Evolutionary conservation across 2,113 vertebrate species (phyloP), one percentile per base, ranked within the genome.

Genomic region (Pelodiscus sinensis): DNA sequence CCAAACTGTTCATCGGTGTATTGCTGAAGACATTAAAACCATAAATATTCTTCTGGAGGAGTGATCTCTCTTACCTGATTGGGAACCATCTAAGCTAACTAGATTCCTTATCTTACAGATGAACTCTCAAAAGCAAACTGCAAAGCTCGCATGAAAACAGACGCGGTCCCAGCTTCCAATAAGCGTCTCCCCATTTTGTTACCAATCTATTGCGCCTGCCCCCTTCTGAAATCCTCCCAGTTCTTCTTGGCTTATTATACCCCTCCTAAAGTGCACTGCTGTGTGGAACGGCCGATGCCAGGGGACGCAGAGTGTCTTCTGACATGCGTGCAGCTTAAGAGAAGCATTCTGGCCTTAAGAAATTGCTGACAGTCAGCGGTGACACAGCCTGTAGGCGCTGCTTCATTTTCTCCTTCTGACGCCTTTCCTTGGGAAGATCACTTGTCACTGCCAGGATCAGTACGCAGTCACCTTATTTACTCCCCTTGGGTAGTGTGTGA

Each of bases 401-500:
- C 19, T 68, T n/a, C 88, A 44, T 44, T 81, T 75, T 44, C 21
- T 6, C 51, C 91, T n/a, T 68, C 60, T 4, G 9, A 85, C 92
- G 94, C 90, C 96, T 91, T 84, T 22, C 75, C 44, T 89, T 55
- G 85, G 93, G 90, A 93, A 90, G 91, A 81, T 87, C 51, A 54
- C 94, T 95, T 24, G 1, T 92, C 87, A 82, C 11, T n/a, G 96
- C 89, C 0, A 1, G 57, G 75, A 56, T 51, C 86, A 52, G 91
- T 86, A 60, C 55, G 71, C 91, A 79, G 88, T 85, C 87, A 94
- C 95, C 92, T 93, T 95, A 92, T 96, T 96, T 95, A 91, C 81
- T 95, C 95, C 95, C 83, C 80, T 22, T 44, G 86, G 94, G 92
- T 92, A 92, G 44, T 44, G 94, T 90, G 89, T 96, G 96, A 97